A percentile compares a stretch with the other conserved stretches of the same genome.
Evolutionary conservation across 1,140 invertebrate genomes (phyloP).

Genomic region (Drosophila simulans): DNA sequence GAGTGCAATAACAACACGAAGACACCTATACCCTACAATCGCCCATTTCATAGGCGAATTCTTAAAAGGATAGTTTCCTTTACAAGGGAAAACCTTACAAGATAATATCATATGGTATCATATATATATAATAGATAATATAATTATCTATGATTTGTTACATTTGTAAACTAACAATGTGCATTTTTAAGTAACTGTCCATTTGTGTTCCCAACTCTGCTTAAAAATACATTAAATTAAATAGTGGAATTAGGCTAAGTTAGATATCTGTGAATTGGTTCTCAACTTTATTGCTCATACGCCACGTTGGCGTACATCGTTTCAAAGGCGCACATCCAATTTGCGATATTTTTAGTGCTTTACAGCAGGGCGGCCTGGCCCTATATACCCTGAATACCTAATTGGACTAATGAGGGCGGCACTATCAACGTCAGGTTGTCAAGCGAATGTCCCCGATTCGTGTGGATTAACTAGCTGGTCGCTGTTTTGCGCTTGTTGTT

Average conservation of each 20-base stretch:
- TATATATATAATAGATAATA: no score
- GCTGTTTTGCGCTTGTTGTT: slow-evolving; percentile 34
- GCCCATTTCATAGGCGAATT: neutral
- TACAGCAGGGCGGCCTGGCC: neutral
- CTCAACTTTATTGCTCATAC: slow-evolving; percentile 8
- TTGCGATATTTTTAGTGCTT: neutral
- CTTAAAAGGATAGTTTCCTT: no score
- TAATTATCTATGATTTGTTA: no score
- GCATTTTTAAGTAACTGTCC: no score
- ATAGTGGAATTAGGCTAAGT: neutral
- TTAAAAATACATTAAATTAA: neutral
- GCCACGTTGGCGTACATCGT: neutral
- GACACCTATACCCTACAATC: neutral
- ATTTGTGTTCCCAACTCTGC: no score
- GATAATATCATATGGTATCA: no score
- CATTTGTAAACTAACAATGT: no score
- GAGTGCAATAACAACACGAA: neutral
- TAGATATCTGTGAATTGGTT: neutral
- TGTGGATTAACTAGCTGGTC: slow-evolving; percentile 38
- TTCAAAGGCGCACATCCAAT: neutral
- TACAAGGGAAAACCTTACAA: no score
- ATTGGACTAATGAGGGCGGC: neutral
- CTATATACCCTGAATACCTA: neutral
- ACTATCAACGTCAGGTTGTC: slow-evolving; percentile 40
- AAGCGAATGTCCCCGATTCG: slow-evolving; percentile 27